These are phyloP conservation scores for Euzophera pinguis DNA, from an alignment of 2,888 invertebrate species.

Conservation along the genomic window DNA sequence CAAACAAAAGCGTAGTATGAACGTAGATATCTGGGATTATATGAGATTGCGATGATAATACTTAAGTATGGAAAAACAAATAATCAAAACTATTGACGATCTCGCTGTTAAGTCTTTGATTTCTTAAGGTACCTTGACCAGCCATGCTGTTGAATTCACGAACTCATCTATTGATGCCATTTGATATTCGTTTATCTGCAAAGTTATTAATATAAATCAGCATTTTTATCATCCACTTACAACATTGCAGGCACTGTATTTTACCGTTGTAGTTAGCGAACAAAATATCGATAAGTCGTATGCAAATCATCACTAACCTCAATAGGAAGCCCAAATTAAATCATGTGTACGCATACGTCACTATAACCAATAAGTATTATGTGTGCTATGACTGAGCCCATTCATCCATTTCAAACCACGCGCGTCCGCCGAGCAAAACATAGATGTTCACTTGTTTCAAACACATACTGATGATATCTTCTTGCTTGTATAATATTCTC, in stretches of 20 bases:
- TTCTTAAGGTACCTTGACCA: slow-evolving; percentile 59
- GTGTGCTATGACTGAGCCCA: background rate
- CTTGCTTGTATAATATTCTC: too few species aligned
- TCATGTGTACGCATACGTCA: slow-evolving; percentile 5
- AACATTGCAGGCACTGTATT: background rate
- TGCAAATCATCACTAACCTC: slow-evolving; percentile 9
- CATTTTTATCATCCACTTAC: background rate
- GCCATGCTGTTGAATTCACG: slow-evolving; percentile 72
- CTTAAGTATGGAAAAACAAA: background rate
- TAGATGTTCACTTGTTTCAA: background rate
- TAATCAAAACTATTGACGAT: background rate
- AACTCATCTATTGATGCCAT: slow-evolving; percentile 73
- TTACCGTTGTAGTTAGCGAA: background rate
- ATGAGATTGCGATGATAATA: background rate
- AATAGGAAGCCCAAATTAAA: slow-evolving; percentile 1
- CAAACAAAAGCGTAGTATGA: too few species aligned
- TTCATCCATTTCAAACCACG: slow-evolving; percentile 13
- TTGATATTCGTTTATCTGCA: slow-evolving; percentile 44
- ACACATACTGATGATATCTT: background rate
- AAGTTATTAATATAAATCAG: slow-evolving; percentile 25
- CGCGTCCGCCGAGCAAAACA: background rate
- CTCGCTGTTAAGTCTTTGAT: background rate
- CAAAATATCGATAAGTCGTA: background rate
- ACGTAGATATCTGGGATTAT: background rate
- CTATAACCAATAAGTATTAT: slow-evolving; percentile 6